Evolutionary conservation across 2,113 vertebrate genomes (phyloP), one percentile per base, ranked within the genome.

Genomic region (Mobula hypostoma): DNA sequence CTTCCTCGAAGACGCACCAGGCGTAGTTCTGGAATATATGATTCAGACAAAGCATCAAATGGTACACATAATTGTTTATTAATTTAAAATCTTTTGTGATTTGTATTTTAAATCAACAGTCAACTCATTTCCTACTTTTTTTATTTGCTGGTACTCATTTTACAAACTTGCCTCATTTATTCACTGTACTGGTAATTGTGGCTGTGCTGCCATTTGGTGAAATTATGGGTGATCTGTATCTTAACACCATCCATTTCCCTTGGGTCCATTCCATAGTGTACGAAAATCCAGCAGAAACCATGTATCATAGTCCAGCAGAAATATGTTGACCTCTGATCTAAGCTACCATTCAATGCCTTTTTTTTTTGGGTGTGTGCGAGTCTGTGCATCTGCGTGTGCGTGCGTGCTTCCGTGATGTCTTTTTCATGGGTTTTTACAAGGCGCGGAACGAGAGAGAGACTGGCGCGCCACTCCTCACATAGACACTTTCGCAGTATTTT

Each of bases 11-110:
- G 98, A 95, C 97, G 97, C 94, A 97, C 96, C 5, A 96, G 97
- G 94, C 96, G 95, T 94, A 97, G 96, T 11, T 97, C 97, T 74
- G 97, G 96, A 94, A 95, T 98, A 96, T 97, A 97, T 94, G 97
- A 97, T 97, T 98, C 97, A 2, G 98, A 97, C 95, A 95, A 96
- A 95, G 96, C 95, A 7, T 98, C 96, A 91, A 97, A 97, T 94
- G 96, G 97, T 97, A 96, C 21, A 95, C 95, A 24, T 2, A 24
- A 66, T 85, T 27, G 27, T 0, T 94, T 94, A 36, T 94, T 94
- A 78, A 94, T 12, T 24, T 78, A 7, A 87, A 95, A 94, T 88
- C 94, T 5, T 80, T 70, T 48, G 48, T 48, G 48, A 48, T 48
- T 48, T 48, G 48, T 48, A 48, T 92, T 63, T 29, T 87, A 14